Evolutionary conservation across 2,113 vertebrate species (phyloP), one percentile per base, ranked within the genome.

Genomic region (Redunca redunca): DNA sequence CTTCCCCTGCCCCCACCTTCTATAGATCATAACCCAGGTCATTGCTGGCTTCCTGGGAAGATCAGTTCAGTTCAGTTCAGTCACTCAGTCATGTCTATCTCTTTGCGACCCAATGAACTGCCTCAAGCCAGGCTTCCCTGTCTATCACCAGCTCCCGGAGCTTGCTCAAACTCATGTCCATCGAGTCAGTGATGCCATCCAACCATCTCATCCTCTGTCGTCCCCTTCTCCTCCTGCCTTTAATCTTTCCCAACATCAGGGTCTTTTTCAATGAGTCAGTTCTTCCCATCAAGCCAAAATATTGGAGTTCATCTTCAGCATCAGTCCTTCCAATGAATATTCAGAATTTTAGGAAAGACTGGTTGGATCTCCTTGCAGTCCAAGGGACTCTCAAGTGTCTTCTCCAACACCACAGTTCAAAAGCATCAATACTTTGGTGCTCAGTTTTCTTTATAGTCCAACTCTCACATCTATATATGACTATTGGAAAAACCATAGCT

Each of bases 101-200:
- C n/a, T 67, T 67, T 40, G 67, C 0, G 5, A 71, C n/a, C n/a
- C 21, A 11, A 40, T 71, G 67, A 12, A 40, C 67, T 71, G n/a
- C n/a, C 2, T 0, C 67, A 71, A 2, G 0, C 19, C 67, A 71
- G 19, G 19, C 67, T 12, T 71, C n/a, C 19, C 67, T 64, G 62
- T 64, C 7, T 3, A 23, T 71, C 67, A 71, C 10, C 5, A 12
- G 19, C 4, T 71, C 5, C 19, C 0, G 1, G 19, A 12, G 10
- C 9, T 71, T 40, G 19, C 10, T 71, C 67, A 71, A 71, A 40
- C 19, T 71, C n/a, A 71, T 6, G 4, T 71, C 67, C n/a, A 23
- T 71, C 0, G n/a, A 71, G 19, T 40, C 19, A 6, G 19, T 71
- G 67, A 40, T 40, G n/a, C 19, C n/a, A 71, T 71, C 10, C 2